phyloP scores from a whole-genome alignment of 2,113 vertebrate genomes.

The Neodontobutis hainanensis region DNA sequence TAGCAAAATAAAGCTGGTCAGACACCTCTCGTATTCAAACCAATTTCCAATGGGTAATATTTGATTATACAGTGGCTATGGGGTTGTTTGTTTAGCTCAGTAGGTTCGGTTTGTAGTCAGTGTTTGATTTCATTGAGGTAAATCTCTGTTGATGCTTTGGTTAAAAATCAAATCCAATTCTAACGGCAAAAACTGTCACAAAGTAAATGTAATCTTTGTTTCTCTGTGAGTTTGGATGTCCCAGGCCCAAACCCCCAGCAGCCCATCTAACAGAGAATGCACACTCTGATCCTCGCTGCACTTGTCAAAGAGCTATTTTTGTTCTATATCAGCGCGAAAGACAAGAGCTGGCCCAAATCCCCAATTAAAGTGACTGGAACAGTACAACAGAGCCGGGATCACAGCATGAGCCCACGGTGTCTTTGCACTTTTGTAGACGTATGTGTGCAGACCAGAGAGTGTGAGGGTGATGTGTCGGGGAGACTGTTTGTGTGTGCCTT shows the following conservation, averaged over 20 bases:
- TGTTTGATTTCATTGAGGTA: no score
- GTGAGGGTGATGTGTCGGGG: slow-evolving; percentile 1
- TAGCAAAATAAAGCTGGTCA: no score
- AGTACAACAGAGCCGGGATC: slow-evolving; percentile 58
- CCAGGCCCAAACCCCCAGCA: slow-evolving; percentile 3
- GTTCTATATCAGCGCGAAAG: slow-evolving; percentile 56
- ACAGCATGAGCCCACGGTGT: slow-evolving; percentile 29
- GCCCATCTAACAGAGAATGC: slow-evolving; percentile 45
- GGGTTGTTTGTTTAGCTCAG: no score
- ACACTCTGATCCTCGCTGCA: slow-evolving; percentile 36
- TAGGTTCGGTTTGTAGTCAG: no score
- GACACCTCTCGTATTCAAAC: no score
- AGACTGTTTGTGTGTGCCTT: not conserved
- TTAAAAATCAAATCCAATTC: no score
- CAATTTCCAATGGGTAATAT: no score
- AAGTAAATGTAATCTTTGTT: slow-evolving; percentile 13
- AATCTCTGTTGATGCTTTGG: no score
- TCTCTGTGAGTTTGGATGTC: slow-evolving; percentile 12
- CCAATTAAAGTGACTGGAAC: slow-evolving; percentile 75
- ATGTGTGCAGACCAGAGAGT: slow-evolving; percentile 11
- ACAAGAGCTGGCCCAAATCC: slow-evolving; percentile 68
- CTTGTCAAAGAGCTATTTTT: slow-evolving; percentile 69
- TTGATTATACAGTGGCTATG: no score
- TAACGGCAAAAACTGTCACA: no score
- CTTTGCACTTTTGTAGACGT: slow-evolving; percentile 29